Base-by-base conservation (phyloP, 1,140 invertebrate species). In the Drosophila sturtevanti region DNA sequence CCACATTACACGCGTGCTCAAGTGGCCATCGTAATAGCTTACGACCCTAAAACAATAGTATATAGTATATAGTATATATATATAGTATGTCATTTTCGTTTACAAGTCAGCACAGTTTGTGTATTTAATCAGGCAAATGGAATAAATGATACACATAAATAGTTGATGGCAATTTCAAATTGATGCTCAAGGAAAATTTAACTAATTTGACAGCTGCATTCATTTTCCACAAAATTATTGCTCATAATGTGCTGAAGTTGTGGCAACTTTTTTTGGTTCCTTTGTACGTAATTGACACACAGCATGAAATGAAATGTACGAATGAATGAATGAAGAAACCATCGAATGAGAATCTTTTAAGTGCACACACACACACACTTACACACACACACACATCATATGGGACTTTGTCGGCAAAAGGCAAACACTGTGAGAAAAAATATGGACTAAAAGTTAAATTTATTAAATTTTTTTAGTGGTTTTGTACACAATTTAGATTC, bases 1-100 rank as follows among this genome's bases (percentile, higher is more conserved):
- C 60, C 72, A 65, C 77, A 80, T 68, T 63, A 38, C 41, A 51
- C 59, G 71, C 81, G 72, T 84, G 81, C 81, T 74, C 66, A 86
- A 85, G 81, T 86, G 81, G 38, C 37, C 16, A 38, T 66, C 16
- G 52, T 34, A 34, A 12, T 6, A 44, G 35, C 63, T 68, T 38
- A 73, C 64, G 56, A 38, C 21, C 41, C 41, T 18, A 44, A 44
- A 44, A 18, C 41, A 44, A 44, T 44, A 38, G 1, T 14, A 35
- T 38, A 51, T 37, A 59, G 27, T 38, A 51, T 37, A 59, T 38
- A 54, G 38, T 52, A 56, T 31, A 11, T 60, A 10, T 59, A 34
- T 21, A 38, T 62, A 55, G n/a, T 61, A 59, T 65, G 62, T 41
- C 62, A 60, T 63, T 41, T 60, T 61, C 27, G 48, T 63, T 76